Percentiles rank a stretch among this genome's conserved stretches.
Evolutionary conservation across 2,888 invertebrate species (phyloP).

Genomic region (Scrobipalpa costella): DNA sequence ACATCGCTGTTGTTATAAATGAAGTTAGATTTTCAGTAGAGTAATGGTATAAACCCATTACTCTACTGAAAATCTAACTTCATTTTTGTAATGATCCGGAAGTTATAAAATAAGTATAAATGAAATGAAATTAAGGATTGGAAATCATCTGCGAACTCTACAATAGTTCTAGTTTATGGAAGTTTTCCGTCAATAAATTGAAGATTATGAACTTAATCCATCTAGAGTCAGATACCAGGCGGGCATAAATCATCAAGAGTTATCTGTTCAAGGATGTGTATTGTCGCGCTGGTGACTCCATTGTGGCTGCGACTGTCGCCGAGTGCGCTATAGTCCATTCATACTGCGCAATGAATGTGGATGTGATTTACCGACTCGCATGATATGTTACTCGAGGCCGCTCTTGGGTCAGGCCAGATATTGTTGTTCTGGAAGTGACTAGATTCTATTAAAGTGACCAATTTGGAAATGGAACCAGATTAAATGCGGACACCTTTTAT

Average conservation of each 20-base stretch:
- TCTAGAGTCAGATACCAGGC: slow-evolving; percentile 11
- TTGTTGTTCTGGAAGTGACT: background rate
- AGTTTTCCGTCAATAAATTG: background rate
- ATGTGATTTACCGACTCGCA: slow-evolving; percentile 35
- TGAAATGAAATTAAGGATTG: too few species aligned
- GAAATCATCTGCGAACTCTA: too few species aligned
- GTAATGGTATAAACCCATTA: too few species aligned
- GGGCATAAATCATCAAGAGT: slow-evolving; percentile 33
- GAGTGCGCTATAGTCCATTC: slow-evolving; percentile 30
- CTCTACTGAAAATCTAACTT: background rate
- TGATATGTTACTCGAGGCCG: slow-evolving; percentile 28
- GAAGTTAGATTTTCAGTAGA: background rate
- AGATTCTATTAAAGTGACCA: background rate
- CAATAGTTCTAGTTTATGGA: background rate
- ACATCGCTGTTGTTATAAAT: slow-evolving; percentile 5
- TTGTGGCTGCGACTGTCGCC: slow-evolving; percentile 35
- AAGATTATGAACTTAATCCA: slow-evolving; percentile 1
- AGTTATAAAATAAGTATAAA: too few species aligned
- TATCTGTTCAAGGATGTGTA: slow-evolving; percentile 8
- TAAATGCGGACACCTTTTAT: background rate
- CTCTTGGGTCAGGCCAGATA: slow-evolving; percentile 5
- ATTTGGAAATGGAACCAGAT: background rate
- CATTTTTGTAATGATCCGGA: background rate
- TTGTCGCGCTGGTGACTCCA: slow-evolving; percentile 29
- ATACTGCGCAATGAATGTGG: slow-evolving; percentile 32